These are phyloP conservation scores for Platorchestia sp. DNA, from an alignment of 1,140 invertebrate genomes.

Conservation along the genomic window DNA sequence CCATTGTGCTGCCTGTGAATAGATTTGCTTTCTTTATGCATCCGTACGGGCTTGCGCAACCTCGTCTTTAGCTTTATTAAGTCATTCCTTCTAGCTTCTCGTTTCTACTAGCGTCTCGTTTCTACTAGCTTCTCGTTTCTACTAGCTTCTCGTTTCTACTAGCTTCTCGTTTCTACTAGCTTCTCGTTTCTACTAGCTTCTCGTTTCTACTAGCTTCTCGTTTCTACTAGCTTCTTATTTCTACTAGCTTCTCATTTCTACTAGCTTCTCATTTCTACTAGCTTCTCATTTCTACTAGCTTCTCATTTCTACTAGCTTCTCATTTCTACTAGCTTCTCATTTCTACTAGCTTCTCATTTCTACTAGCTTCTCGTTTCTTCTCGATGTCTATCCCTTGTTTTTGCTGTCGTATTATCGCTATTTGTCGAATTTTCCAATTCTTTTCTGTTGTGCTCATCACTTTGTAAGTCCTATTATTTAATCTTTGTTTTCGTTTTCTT, in stretches of 20 bases:
- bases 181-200: not conserved
- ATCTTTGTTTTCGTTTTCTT: not conserved
- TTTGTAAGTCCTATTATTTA: not conserved
- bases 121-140: not conserved
- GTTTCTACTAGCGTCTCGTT: not conserved
- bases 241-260: not conserved
- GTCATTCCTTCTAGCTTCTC: no score
- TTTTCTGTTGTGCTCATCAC: not conserved
- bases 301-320: not conserved
- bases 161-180: not conserved
- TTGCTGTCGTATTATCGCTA: not conserved
- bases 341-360: not conserved
- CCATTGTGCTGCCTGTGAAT: slow-evolving; percentile 40
- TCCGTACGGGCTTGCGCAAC: not conserved
- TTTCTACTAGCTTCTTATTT: not conserved
- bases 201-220: not conserved
- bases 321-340: not conserved
- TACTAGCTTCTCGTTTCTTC: not conserved
- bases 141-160: not conserved
- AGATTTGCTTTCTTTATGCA: slow-evolving; percentile 49
- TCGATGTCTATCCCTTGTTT: not conserved
- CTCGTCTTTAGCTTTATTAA: not conserved
- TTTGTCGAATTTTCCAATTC: not conserved
- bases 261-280: not conserved
- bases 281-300: not conserved